Evolutionary conservation across 2,888 invertebrate genomes (phyloP), one percentile per base, ranked within the genome.

Genomic region (Luperina nickerlii): DNA sequence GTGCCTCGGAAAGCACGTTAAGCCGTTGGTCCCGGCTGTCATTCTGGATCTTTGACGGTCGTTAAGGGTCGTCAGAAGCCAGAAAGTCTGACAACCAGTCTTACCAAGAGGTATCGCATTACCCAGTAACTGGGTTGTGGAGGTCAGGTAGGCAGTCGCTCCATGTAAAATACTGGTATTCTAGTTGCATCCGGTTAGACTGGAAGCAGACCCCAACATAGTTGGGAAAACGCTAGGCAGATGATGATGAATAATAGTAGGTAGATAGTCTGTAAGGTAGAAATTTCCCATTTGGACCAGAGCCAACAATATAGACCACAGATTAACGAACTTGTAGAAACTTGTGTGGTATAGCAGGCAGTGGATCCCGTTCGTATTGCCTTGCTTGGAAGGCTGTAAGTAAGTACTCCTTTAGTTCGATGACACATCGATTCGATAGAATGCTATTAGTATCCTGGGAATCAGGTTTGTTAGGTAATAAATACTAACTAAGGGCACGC

Each of bases 401-500:
- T 75, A 24, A 69, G n/a, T 62, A 45, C 32, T n/a, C 45, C 71
- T 81, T 76, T 74, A 74, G 74, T 86, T 86, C 82, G 82, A 84
- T 74, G 82, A 74, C 84, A 82, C 86, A 27, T 77, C 27, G 45
- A 62, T 74, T n/a, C 15, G 27, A 63, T 45, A 60, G n/a, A 57
- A 67, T 57, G 57, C 71, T 82, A 74, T 82, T 81, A 65, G 65
- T 67, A 68, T 76, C 72, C 54, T 42, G 65, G 57, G 65, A 69
- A 77, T 78, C 71, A 71, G 73, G 78, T 76, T 87, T 76, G 70
- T 69, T 67, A 51, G 65, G 63, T 73, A 27, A 84, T 76, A 18
- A 48, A 60, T 74, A 78, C 45, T 72, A 51, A 68, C n/a, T 38
- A 20, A 63, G 0, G 2, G 24, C 7, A 54, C 13, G 38, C 2